These are phyloP conservation scores for Tinea trinotella DNA, from an alignment of 2,888 invertebrate genomes.

Conservation along the genomic window DNA sequence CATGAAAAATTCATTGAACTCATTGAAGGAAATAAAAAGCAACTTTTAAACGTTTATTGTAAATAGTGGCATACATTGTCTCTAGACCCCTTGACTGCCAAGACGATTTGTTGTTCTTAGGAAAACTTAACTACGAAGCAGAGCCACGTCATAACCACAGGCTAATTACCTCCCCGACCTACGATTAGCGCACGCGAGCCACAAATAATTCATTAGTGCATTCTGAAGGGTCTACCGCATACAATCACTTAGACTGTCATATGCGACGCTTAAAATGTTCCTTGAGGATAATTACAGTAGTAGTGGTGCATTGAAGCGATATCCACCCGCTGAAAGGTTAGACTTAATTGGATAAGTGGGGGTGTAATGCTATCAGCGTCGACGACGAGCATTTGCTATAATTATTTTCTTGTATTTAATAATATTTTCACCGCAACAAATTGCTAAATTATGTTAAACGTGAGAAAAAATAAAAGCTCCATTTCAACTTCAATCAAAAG, in stretches of 20 bases:
- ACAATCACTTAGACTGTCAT: slow-evolving; percentile 69
- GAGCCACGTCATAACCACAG: slow-evolving; percentile 37
- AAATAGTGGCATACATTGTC: too few species aligned
- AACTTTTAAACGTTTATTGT: too few species aligned
- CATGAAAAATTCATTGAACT: background rate
- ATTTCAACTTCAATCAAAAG: background rate
- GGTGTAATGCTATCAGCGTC: slow-evolving; percentile 27
- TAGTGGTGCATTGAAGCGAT: slow-evolving; percentile 39
- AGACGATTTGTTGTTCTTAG: background rate
- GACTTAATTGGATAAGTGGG: slow-evolving; percentile 67
- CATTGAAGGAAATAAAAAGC: too few species aligned
- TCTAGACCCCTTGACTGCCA: too few species aligned
- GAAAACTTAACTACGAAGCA: slow-evolving; percentile 22
- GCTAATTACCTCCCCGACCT: slow-evolving; percentile 45
- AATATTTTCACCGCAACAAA: background rate
- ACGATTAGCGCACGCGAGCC: slow-evolving; percentile 54
- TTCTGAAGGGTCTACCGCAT: slow-evolving; percentile 41
- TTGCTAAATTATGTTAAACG: background rate
- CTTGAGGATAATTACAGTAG: slow-evolving; percentile 1
- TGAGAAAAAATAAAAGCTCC: background rate
- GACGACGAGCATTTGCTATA: background rate
- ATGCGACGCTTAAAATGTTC: slow-evolving; percentile 50
- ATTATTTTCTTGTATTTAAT: background rate
- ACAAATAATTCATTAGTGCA: slow-evolving; percentile 63
- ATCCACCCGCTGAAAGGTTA: slow-evolving; percentile 60